Conservation (phyloP, 2,113 vertebrate species). For the Stomatorhinus ivindoensis region DNA sequence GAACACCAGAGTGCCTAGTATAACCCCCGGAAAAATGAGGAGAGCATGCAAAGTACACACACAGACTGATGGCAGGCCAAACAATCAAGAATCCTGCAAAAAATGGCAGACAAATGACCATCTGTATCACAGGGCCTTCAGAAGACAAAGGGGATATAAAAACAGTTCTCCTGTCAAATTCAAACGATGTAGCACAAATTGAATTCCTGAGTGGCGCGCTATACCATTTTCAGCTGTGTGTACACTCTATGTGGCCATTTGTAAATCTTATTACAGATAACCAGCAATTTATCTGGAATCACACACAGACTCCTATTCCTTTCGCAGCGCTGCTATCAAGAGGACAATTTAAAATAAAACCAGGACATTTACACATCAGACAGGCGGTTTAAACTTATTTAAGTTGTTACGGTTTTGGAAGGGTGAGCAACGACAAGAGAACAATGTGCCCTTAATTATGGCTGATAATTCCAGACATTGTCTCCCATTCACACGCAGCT, state of each 20-base stretch:
- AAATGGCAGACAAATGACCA: background rate
- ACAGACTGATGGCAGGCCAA: background rate
- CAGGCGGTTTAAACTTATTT: background rate
- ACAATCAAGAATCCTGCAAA: background rate
- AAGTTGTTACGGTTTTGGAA: background rate
- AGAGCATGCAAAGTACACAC: background rate
- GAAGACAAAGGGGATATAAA: background rate
- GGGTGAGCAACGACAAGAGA: background rate
- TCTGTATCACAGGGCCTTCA: background rate
- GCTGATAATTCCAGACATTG: slow-evolving; percentile 1
- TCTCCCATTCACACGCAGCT: background rate
- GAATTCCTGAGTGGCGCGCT: background rate
- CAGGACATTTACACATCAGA: background rate
- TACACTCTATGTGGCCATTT: background rate
- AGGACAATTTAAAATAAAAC: background rate
- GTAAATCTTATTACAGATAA: slow-evolving; percentile 6
- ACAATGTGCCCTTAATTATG: slow-evolving; percentile 1
- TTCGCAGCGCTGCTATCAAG: background rate
- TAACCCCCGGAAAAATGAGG: background rate
- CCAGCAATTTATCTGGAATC: background rate
- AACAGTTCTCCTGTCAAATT: background rate
- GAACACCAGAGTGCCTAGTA: background rate
- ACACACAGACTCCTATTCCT: background rate
- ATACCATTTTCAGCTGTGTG: background rate
- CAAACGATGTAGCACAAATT: background rate